These are phyloP conservation scores for Caligus rogercresseyi DNA, from an alignment of 1,140 invertebrate genomes.

Conservation along the genomic window DNA sequence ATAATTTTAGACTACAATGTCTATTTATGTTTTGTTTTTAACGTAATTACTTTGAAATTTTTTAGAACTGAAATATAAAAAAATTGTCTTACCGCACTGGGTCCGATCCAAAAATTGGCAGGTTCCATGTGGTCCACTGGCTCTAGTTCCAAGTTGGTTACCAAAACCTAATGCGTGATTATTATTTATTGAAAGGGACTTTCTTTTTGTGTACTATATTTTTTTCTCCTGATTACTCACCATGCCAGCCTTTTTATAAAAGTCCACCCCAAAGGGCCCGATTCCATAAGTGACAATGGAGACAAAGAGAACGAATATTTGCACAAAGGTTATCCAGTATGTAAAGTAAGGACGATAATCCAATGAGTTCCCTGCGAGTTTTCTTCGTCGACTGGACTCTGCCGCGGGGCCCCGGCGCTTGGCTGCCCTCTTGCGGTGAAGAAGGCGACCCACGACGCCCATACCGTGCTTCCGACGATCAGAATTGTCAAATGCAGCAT, in stretches of 20 bases:
- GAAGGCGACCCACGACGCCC: constrained; percentile 11
- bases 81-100: constrained; percentile 34
- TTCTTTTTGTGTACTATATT: background rate
- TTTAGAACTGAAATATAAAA: too few species aligned
- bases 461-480: constrained; percentile 19
- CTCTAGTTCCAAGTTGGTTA: constrained; percentile 79
- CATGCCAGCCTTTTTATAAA: constrained; percentile 55
- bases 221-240: constrained; percentile 26
- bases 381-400: constrained; percentile 15
- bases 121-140: constrained; percentile 59
- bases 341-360: constrained; percentile 94
- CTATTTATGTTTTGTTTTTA: too few species aligned
- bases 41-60: too few species aligned
- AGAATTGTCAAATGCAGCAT: constrained; percentile 20
- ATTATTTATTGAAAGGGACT: background rate
- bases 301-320: constrained; percentile 73
- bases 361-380: constrained; percentile 40
- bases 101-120: constrained; percentile 50
- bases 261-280: constrained; percentile 70
- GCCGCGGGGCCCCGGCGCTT: constrained; percentile 6
- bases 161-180: constrained; percentile 50
- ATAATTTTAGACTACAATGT: too few species aligned
- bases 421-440: background rate
- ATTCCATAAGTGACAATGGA: constrained; percentile 81
- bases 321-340: constrained; percentile 93